phyloP scores from a whole-genome alignment of 2,888 invertebrate genomes.

The Ormyrus pomaceus region DNA sequence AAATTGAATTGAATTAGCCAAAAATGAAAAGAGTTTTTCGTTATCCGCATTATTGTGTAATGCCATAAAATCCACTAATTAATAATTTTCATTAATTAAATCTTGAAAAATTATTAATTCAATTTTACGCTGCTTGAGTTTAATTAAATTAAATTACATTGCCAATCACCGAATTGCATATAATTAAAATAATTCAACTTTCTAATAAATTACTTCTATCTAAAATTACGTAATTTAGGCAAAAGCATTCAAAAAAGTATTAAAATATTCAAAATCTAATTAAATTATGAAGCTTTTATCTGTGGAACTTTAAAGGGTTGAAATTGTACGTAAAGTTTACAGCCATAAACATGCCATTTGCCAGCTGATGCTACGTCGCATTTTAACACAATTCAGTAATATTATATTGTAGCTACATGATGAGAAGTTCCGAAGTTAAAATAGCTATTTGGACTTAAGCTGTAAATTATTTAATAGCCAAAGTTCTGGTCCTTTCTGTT shows the following conservation, averaged over 20 bases:
- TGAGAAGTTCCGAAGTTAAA: slow-evolving; percentile 41
- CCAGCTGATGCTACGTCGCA: slow-evolving; percentile 19
- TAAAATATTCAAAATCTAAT: background rate
- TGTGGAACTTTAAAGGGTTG: background rate
- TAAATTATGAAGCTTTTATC: slow-evolving; percentile 1
- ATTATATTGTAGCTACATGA: slow-evolving; percentile 37
- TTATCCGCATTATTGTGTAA: no score
- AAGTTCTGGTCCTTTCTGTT: slow-evolving; percentile 36
- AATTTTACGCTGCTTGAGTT: no score
- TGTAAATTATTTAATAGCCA: slow-evolving; percentile 48
- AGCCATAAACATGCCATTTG: slow-evolving; percentile 34
- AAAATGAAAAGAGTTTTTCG: no score
- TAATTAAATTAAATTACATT: background rate
- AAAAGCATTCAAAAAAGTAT: no score
- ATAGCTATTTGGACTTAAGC: slow-evolving; percentile 39
- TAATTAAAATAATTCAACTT: background rate
- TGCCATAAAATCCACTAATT: no score
- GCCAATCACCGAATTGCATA: background rate
- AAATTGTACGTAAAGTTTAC: slow-evolving; percentile 27
- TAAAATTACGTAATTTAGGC: no score
- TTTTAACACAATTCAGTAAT: slow-evolving; percentile 43
- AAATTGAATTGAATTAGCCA: no score
- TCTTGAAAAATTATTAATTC: no score
- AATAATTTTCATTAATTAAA: no score
- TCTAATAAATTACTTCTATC: no score